These are phyloP conservation scores for Ptyas mucosa DNA, from an alignment of 2,113 vertebrate species.

Conservation along the genomic window DNA sequence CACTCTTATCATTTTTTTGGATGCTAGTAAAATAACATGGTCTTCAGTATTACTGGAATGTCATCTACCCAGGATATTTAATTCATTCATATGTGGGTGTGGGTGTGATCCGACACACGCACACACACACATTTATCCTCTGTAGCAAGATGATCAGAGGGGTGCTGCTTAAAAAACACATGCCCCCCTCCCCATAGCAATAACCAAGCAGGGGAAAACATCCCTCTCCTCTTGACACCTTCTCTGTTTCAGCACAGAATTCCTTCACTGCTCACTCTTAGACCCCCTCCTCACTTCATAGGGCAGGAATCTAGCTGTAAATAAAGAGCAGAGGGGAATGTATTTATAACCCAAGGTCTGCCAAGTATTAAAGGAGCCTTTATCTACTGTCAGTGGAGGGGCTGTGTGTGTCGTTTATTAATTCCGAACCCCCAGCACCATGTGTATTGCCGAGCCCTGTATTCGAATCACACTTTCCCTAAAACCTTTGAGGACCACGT, in stretches of 20 bases:
- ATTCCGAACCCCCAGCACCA: not conserved
- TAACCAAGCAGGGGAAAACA: constrained; percentile 3
- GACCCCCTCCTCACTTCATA: not conserved
- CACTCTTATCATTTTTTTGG: not conserved
- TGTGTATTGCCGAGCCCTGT: not conserved
- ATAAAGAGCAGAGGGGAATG: constrained; percentile 1
- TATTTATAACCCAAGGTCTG: constrained; percentile 14
- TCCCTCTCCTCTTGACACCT: not conserved
- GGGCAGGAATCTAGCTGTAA: constrained; percentile 14
- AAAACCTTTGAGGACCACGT: not conserved
- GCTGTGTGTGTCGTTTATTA: not conserved
- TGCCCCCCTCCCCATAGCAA: not conserved
- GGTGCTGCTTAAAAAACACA: not conserved
- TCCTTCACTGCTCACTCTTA: not conserved
- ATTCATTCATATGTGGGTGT: not conserved
- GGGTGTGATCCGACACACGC: not conserved
- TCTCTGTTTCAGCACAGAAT: not conserved
- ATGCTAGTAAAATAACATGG: not conserved
- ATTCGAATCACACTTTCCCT: no score
- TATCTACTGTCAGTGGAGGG: not conserved
- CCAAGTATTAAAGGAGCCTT: constrained; percentile 32
- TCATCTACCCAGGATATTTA: not conserved
- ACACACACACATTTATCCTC: not conserved
- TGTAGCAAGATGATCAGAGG: not conserved
- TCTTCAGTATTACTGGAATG: not conserved